Evolutionary conservation across 2,888 invertebrate species (phyloP), one percentile per base, ranked within the genome.

Genomic region (Acleris emargana): DNA sequence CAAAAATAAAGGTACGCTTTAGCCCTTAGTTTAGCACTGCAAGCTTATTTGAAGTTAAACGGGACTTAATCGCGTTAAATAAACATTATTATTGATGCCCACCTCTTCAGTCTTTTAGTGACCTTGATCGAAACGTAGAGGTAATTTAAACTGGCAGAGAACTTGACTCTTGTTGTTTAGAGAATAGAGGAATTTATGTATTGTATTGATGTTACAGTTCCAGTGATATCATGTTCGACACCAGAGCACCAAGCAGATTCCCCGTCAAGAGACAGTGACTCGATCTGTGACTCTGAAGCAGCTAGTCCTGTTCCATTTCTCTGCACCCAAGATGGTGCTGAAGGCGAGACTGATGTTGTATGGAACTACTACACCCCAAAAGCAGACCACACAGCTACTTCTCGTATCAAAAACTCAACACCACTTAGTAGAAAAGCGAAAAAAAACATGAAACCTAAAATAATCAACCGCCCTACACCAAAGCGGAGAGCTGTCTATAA

Each of bases 341-440:
- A 91, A 69, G 93, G 92, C 3, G 88, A 89, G 76, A 89, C 88
- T 17, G 92, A 93, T 73, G 93, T 93, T 17, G 84, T 93, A 13
- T 93, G 93, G 93, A 93, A 93, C 71, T 92, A 88, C 68, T 92
- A 93, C 73, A 91, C 93, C 0, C 92, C 93, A n/a, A 90, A 89
- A 72, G 82, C 92, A 11, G 85, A 83, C 17, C 75, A 86, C 42
- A 71, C 76, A 38, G 70, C 76, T 1, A 79, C 75, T 58, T 78
- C 83, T 50, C 76, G 80, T 0, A 67, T 75, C 1, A 88, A 86
- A 79, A 88, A 87, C 61, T 82, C 88, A 2, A 91, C 92, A 28
- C 92, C 91, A 11, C 77, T 91, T 0, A 89, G 88, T 68, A 81
- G 85, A 42, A 86, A 83, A 77, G 68, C 81, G 4, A 90, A 81